phyloP scores from a whole-genome alignment of 1,140 invertebrate species.

The Ridgeia piscesae region DNA sequence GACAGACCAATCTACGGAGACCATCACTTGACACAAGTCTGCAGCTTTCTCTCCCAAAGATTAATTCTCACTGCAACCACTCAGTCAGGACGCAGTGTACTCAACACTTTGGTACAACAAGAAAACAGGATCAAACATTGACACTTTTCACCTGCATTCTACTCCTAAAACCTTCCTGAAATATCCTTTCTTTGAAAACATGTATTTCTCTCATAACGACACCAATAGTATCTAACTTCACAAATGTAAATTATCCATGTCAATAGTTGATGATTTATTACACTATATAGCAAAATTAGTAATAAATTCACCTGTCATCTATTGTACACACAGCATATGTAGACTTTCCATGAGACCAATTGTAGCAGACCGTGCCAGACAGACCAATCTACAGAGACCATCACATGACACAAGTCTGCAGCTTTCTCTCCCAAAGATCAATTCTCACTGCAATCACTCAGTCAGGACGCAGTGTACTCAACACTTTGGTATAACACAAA shows the following conservation, averaged over 20 bases:
- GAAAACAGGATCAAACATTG: neutral
- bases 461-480: too few relatives aligned
- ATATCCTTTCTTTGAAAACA: neutral
- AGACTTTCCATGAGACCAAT: too few relatives aligned
- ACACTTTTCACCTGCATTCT: neutral
- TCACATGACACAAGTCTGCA: neutral
- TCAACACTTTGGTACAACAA: neutral
- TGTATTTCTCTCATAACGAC: neutral
- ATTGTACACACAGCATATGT: too few relatives aligned
- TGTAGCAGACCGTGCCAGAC: too few relatives aligned
- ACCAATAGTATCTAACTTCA: neutral
- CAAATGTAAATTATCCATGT: too few relatives aligned
- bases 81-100: neutral
- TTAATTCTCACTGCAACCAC: neutral
- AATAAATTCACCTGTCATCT: too few relatives aligned
- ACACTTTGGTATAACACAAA: neutral
- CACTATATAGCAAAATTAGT: too few relatives aligned
- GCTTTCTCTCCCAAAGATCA: too few relatives aligned
- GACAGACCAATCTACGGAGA: neutral
- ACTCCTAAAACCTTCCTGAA: neutral
- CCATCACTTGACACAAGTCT: neutral
- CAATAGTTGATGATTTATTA: too few relatives aligned
- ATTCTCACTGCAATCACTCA: too few relatives aligned
- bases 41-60: slow-evolving; percentile 7
- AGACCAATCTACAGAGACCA: neutral